Base-by-base conservation (phyloP, 2,113 vertebrate species). In the Anoura caudifer region DNA sequence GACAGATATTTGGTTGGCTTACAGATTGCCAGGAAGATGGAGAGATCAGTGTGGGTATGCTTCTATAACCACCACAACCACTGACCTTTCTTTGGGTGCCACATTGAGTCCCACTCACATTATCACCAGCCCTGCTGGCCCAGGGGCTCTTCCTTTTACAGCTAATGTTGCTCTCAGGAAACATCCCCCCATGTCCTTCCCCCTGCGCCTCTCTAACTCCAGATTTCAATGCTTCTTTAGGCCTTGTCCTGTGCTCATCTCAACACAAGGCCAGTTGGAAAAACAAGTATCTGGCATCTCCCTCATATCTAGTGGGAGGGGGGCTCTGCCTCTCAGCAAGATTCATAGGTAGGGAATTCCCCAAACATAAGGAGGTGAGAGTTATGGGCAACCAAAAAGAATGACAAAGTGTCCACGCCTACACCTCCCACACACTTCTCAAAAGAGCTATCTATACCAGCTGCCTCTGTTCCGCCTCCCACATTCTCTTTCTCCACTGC, bases 31-130 rank as follows among this genome's bases (percentile, higher is more conserved):
- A 45, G 70, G 19, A 75, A 45, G 33, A 28, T 11, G 22, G 31
- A 15, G 36, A 69, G 81, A 59, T 28, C 15, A 56, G n/a, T 20
- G 41, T 72, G n/a, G 24, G 24, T 45, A 41, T 47, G 54, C 17
- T 41, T 63, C 72, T 52, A 20, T 54, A 52, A 63, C 61, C 8
- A 82, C 52, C 50, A 24, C 19, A 70, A 47, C 31, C 22, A 22
- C 22, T 45, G 17, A 4, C 38, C 41, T 69, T 63, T 36, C 33
- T 45, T 45, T 36, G 43, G 67, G 70, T 70, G 22, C 73, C 24
- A 20, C 0, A 0, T 10, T 0, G 5, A 75, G 63, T 16, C 6
- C 7, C 41, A 26, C 56, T 72, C 36, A 54, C 9, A 3, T 4
- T 7, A 4, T 36, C 43, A 7, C 67, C 28, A 33, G 59, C 59